phyloP scores from a whole-genome alignment of 2,797 vertebrate species.

The Taenioides sp. region DNA sequence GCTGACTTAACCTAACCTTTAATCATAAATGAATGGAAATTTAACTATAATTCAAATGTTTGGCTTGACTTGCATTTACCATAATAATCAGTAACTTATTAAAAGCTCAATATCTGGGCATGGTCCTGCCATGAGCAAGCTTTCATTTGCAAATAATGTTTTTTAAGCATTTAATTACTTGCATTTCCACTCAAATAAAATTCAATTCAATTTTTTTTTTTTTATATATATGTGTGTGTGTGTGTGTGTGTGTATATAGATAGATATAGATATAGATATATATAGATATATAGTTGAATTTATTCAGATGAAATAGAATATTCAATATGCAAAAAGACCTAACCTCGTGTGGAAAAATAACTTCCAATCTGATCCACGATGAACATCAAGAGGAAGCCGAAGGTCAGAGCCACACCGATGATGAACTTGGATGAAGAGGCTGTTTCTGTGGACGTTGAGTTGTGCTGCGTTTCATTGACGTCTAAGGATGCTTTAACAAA shows the following conservation, averaged over 20 bases:
- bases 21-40: neutral
- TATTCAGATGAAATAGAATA: neutral
- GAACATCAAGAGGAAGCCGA: conserved; percentile 84
- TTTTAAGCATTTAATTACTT: too few species aligned
- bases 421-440: conserved; percentile 65
- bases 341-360: conserved; percentile 68
- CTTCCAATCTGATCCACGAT: conserved; percentile 78
- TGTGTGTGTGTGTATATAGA: too few species aligned
- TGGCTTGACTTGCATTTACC: neutral
- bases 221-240: too few species aligned
- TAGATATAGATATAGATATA: too few species aligned
- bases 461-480: conserved; percentile 36
- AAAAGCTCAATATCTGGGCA: too few species aligned
- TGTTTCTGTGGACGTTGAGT: conserved; percentile 15
- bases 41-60: neutral
- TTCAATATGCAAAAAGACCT: neutral
- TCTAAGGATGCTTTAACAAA: conserved; percentile 9
- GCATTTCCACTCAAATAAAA: too few species aligned
- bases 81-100: neutral
- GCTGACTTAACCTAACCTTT: neutral
- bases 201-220: too few species aligned
- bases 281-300: too few species aligned
- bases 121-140: too few species aligned
- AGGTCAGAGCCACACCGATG: conserved; percentile 76
- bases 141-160: too few species aligned